phyloP scores from a whole-genome alignment of 1,140 invertebrate species.

The Drosophila subpulchrella region DNA sequence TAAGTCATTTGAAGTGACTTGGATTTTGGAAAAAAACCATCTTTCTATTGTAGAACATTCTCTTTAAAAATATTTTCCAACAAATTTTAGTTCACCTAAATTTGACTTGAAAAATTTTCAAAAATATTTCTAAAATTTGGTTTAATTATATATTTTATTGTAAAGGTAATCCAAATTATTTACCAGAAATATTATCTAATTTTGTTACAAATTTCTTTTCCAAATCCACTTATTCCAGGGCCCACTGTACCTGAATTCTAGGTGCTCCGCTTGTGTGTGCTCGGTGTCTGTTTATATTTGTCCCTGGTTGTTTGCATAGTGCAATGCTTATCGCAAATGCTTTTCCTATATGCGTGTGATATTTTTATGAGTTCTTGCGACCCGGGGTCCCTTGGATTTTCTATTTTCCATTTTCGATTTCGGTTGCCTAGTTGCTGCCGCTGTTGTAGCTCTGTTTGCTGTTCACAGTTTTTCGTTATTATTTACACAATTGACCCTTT shows the following conservation, averaged over 20 bases:
- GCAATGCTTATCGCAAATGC: conserved; percentile 74
- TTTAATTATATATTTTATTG: not conserved
- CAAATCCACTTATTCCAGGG: not conserved
- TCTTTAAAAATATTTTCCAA: no score
- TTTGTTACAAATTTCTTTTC: not conserved
- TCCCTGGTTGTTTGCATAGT: conserved; percentile 64
- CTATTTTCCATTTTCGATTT: conserved; percentile 57
- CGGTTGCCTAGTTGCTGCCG: conserved; percentile 33
- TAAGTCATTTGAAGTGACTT: no score
- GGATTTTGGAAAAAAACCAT: no score
- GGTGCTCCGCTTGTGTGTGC: conserved; percentile 22
- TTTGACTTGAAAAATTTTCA: no score
- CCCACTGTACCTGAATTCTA: conserved; percentile 15
- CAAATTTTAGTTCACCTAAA: no score
- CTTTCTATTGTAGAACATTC: no score
- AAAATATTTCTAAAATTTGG: no score
- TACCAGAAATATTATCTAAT: no score
- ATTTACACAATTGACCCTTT: conserved; percentile 83
- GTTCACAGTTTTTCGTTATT: conserved; percentile 80
- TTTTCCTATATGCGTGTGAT: conserved; percentile 74
- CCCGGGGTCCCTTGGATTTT: conserved; percentile 1
- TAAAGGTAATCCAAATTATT: not conserved
- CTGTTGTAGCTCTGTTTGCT: conserved; percentile 53
- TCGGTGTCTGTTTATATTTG: conserved; percentile 45
- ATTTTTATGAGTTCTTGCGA: conserved; percentile 69